phyloP scores from a whole-genome alignment of 2,113 vertebrate species.

The Platichthys stellatus region DNA sequence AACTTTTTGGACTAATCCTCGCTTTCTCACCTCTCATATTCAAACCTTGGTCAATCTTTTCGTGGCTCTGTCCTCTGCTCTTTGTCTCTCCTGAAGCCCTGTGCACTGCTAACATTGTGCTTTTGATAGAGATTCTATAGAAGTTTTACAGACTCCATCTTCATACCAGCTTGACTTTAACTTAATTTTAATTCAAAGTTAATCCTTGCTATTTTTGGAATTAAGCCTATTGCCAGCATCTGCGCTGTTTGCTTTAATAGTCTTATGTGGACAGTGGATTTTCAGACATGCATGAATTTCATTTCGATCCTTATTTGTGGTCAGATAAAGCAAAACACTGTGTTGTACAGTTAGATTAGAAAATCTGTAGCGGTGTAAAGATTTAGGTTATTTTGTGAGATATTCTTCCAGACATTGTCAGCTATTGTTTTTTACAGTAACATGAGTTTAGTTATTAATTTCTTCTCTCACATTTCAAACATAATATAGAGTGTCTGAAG shows the following conservation, averaged over 20 bases:
- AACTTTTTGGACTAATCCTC: constrained; percentile 61
- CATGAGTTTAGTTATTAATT: constrained; percentile 1
- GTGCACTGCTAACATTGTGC: constrained; percentile 49
- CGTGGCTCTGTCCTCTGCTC: constrained; percentile 54
- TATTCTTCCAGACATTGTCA: background rate
- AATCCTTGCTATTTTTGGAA: constrained; percentile 77
- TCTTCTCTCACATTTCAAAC: constrained; percentile 23
- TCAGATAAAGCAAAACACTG: constrained; percentile 13
- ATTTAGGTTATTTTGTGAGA: background rate
- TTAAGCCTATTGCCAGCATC: constrained; percentile 74
- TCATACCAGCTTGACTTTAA: constrained; percentile 71
- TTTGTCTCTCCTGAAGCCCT: constrained; percentile 57
- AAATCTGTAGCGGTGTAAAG: background rate
- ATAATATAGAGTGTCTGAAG: background rate
- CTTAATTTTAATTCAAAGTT: constrained; percentile 74
- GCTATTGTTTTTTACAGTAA: constrained; percentile 7
- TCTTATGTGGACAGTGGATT: constrained; percentile 54
- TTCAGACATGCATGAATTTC: constrained; percentile 49
- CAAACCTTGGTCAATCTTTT: constrained; percentile 53
- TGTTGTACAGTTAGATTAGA: background rate
- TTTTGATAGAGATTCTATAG: constrained; percentile 50
- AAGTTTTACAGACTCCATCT: constrained; percentile 65
- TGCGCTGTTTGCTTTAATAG: constrained; percentile 60
- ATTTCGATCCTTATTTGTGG: constrained; percentile 26
- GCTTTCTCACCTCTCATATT: constrained; percentile 61